phyloP scores from a whole-genome alignment of 2,113 vertebrate genomes.

The Circaetus gallicus region DNA sequence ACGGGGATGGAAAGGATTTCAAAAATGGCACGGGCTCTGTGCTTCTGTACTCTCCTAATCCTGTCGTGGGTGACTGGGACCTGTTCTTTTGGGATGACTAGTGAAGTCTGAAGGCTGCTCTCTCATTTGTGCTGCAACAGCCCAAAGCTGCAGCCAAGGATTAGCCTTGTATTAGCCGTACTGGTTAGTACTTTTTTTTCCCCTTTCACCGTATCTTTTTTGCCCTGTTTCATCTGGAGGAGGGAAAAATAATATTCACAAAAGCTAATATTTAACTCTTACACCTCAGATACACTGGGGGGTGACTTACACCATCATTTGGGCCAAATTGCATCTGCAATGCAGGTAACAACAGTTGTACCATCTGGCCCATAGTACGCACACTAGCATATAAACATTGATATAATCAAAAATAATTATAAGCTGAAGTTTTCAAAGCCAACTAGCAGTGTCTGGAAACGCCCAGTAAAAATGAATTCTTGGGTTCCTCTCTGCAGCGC shows the following conservation, averaged over 20 bases:
- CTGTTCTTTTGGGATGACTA: background rate
- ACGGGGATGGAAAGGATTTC: background rate
- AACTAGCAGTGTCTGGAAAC: background rate
- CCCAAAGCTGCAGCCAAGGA: constrained; percentile 5
- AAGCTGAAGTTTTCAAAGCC: constrained; percentile 1
- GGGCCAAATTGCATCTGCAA: constrained; percentile 51
- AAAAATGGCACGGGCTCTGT: background rate
- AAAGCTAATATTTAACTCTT: background rate
- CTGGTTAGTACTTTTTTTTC: background rate
- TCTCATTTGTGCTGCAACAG: background rate
- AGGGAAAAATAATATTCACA: background rate
- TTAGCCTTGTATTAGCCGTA: background rate
- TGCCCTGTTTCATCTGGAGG: background rate
- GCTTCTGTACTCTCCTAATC: constrained; percentile 9
- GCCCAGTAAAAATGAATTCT: background rate
- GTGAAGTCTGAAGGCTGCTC: constrained; percentile 12
- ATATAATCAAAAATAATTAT: constrained; percentile 13
- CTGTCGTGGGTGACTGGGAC: background rate
- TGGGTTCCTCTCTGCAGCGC: background rate
- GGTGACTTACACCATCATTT: constrained; percentile 31
- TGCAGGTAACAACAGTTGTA: constrained; percentile 40
- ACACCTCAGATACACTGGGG: background rate
- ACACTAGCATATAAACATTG: constrained; percentile 21
- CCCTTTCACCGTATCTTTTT: background rate
- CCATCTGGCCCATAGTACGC: background rate